These are phyloP conservation scores for Melospiza georgiana DNA, from an alignment of 2,113 vertebrate genomes.

Conservation along the genomic window DNA sequence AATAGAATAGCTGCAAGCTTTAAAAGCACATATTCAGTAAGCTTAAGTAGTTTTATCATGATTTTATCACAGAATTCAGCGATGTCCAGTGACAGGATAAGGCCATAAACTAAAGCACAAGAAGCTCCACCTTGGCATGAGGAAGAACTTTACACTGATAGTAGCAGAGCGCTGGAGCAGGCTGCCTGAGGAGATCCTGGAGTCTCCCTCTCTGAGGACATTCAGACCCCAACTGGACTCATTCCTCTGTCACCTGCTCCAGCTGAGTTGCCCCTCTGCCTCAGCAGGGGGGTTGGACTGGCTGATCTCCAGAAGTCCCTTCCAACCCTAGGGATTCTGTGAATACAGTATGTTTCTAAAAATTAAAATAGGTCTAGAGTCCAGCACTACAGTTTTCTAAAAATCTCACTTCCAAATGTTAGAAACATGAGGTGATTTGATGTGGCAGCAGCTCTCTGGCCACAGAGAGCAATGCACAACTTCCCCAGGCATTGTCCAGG, in stretches of 20 bases:
- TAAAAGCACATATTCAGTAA: background rate
- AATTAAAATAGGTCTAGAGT: background rate
- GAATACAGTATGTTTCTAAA: background rate
- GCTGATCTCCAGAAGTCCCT: background rate
- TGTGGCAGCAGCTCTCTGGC: background rate
- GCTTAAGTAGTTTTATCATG: background rate
- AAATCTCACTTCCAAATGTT: background rate
- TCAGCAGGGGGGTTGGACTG: fast-evolving
- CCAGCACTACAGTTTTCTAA: background rate
- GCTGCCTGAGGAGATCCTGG: background rate
- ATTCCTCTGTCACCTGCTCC: background rate
- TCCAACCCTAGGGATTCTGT: too few relatives aligned
- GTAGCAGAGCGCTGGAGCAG: background rate
- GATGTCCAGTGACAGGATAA: fast-evolving
- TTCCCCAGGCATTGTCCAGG: background rate
- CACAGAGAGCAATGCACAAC: background rate
- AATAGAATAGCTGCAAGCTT: background rate
- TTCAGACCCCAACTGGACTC: background rate
- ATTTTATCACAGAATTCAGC: background rate
- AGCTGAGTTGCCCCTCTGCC: background rate
- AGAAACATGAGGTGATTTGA: background rate
- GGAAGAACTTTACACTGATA: background rate
- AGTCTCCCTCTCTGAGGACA: background rate
- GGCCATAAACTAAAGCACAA: background rate
- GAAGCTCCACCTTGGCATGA: background rate